These are phyloP conservation scores for Steinernema scapterisci DNA, from an alignment of 2,888 invertebrate genomes.

Conservation along the genomic window DNA sequence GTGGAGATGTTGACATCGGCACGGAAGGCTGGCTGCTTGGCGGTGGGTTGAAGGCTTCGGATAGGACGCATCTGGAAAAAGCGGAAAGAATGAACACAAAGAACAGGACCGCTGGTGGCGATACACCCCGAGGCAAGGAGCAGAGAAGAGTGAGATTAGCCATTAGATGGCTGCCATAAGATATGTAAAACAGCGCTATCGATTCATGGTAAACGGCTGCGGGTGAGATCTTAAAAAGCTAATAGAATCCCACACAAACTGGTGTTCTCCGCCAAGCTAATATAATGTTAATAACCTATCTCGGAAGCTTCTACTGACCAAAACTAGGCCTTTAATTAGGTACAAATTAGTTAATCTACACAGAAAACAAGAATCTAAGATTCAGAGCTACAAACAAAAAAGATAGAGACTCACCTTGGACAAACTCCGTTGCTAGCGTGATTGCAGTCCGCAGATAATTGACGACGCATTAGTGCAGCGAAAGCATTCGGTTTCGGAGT, in stretches of 20 bases:
- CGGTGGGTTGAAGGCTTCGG: slow-evolving; percentile 23
- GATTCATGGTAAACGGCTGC: too few relatives aligned
- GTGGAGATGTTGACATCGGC: slow-evolving; percentile 14
- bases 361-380: too few relatives aligned
- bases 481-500: slow-evolving; percentile 19
- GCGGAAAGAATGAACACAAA: not conserved
- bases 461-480: not conserved
- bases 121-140: not conserved
- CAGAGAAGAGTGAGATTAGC: too few relatives aligned
- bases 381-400: too few relatives aligned
- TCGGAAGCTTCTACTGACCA: too few relatives aligned
- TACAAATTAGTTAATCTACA: too few relatives aligned
- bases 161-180: too few relatives aligned
- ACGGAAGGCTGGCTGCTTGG: not conserved
- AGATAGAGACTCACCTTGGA: not conserved
- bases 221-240: too few relatives aligned
- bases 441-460: slow-evolving; percentile 15
- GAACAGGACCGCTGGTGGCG: not conserved
- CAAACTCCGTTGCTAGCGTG: slow-evolving; percentile 21
- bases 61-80: slow-evolving; percentile 16
- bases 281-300: too few relatives aligned
- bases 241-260: too few relatives aligned
- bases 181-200: not conserved
- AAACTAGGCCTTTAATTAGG: too few relatives aligned
- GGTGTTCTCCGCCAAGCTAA: too few relatives aligned